Evolutionary conservation across 2,113 vertebrate species (phyloP).

Genomic region (Meriones unguiculatus): DNA sequence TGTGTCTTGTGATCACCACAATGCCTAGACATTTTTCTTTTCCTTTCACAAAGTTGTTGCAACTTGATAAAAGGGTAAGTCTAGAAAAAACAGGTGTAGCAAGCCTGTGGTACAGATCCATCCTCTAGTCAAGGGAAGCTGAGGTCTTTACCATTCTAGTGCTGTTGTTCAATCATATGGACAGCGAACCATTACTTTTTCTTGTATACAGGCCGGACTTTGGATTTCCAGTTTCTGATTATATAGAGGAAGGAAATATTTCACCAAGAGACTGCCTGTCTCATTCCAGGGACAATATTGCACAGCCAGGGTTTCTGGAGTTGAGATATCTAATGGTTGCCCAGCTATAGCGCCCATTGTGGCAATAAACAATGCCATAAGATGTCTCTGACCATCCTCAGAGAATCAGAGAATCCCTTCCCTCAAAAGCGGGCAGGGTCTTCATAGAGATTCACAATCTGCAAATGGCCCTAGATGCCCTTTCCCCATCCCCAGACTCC

Average conservation of each 20-base stretch:
- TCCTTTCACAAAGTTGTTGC: background rate
- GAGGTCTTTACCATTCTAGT: background rate
- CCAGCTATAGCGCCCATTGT: background rate
- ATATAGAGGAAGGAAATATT: background rate
- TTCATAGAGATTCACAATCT: background rate
- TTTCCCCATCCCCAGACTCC: background rate
- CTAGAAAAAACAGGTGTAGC: fast-evolving
- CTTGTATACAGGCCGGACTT: background rate
- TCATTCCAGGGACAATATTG: background rate
- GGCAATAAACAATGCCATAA: background rate
- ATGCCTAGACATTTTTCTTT: background rate
- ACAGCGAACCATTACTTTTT: too few relatives aligned
- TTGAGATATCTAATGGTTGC: background rate
- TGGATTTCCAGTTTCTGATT: background rate
- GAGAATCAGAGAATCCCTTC: too few relatives aligned
- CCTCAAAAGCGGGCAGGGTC: background rate
- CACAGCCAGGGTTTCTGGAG: background rate
- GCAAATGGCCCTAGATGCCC: background rate
- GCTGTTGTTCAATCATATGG: fast-evolving
- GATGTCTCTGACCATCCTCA: background rate
- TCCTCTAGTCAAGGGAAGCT: background rate
- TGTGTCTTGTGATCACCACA: too few relatives aligned
- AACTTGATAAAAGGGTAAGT: background rate
- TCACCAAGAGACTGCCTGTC: background rate
- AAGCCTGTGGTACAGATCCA: too few relatives aligned